Conservation (phyloP, 2,113 vertebrate species). For the Embiotoca jacksoni region DNA sequence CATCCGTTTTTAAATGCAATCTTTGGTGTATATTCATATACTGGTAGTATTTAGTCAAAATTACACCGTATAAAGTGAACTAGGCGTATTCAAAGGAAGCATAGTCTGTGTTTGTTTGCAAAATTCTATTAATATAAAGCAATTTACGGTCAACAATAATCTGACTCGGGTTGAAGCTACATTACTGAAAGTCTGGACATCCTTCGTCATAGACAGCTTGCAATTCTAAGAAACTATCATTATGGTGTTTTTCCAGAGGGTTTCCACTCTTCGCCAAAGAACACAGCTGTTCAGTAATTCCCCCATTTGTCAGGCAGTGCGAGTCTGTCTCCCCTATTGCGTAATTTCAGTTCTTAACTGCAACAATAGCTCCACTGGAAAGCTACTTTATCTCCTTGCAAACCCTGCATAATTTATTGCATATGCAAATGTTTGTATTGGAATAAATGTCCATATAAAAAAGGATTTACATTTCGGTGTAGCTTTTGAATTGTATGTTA, state of each 20-base stretch:
- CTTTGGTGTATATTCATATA: too few relatives aligned
- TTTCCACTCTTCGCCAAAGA: slow-evolving; percentile 39
- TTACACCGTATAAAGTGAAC: too few relatives aligned
- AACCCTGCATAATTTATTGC: not conserved
- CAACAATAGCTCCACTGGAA: not conserved
- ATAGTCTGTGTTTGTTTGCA: too few relatives aligned
- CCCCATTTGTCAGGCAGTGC: slow-evolving; percentile 11
- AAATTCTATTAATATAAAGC: too few relatives aligned
- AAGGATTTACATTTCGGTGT: not conserved
- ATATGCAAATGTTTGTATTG: not conserved
- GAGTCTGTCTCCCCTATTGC: slow-evolving; percentile 8
- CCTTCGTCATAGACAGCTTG: slow-evolving; percentile 15
- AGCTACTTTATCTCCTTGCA: not conserved
- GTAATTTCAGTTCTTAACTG: slow-evolving; percentile 28
- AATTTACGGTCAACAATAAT: too few relatives aligned
- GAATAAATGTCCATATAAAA: not conserved
- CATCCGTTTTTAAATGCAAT: too few relatives aligned
- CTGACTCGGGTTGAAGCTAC: not conserved
- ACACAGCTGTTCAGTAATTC: slow-evolving; percentile 53
- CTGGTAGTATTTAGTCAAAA: too few relatives aligned
- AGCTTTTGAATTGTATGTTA: not conserved
- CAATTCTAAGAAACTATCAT: slow-evolving; percentile 34
- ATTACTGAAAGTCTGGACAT: slow-evolving; percentile 2
- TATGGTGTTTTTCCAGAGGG: slow-evolving; percentile 32
- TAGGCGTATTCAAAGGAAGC: too few relatives aligned